A percentile compares a stretch with the other conserved stretches of the same genome.
Evolutionary conservation across 2,113 vertebrate genomes (phyloP).

Genomic region (Pteronura brasiliensis): DNA sequence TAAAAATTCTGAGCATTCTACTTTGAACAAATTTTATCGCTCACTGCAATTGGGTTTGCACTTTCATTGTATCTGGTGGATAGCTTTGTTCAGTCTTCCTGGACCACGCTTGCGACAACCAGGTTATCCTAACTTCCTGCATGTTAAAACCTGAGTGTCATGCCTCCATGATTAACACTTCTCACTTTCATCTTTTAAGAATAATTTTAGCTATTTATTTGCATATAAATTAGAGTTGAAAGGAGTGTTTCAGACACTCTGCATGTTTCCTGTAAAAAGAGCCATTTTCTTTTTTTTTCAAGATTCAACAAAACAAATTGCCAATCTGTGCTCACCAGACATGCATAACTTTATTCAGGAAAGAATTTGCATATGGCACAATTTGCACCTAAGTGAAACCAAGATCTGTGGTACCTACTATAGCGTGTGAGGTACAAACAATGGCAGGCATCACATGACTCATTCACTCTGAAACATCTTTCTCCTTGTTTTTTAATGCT

Average conservation of each 20-base stretch:
- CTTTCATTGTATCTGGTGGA: background rate
- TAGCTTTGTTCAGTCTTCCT: background rate
- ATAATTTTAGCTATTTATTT: conserved; percentile 75
- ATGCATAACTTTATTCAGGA: conserved; percentile 67
- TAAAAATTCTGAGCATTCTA: background rate
- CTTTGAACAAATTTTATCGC: background rate
- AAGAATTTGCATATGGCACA: conserved; percentile 69
- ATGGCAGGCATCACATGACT: conserved; percentile 58
- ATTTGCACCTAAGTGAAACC: conserved; percentile 60
- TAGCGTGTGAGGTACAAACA: conserved; percentile 66
- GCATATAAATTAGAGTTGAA: conserved; percentile 78
- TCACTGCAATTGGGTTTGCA: background rate
- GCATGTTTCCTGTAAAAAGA: conserved; percentile 43
- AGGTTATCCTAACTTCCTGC: background rate
- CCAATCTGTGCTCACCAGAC: conserved; percentile 76
- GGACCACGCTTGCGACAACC: background rate
- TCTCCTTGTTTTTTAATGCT: conserved; percentile 13
- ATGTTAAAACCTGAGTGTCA: conserved; percentile 47
- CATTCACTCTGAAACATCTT: conserved; percentile 65
- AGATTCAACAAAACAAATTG: conserved; percentile 78
- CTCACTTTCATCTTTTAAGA: conserved; percentile 57
- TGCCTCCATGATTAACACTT: conserved; percentile 26
- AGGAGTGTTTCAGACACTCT: conserved; percentile 70
- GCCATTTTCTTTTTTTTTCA: background rate
- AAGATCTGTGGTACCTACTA: conserved; percentile 70